A percentile compares a stretch with the other conserved stretches of the same genome.
phyloP scores from a whole-genome alignment of 2,113 vertebrate genomes.

The Euleptes europaea region DNA sequence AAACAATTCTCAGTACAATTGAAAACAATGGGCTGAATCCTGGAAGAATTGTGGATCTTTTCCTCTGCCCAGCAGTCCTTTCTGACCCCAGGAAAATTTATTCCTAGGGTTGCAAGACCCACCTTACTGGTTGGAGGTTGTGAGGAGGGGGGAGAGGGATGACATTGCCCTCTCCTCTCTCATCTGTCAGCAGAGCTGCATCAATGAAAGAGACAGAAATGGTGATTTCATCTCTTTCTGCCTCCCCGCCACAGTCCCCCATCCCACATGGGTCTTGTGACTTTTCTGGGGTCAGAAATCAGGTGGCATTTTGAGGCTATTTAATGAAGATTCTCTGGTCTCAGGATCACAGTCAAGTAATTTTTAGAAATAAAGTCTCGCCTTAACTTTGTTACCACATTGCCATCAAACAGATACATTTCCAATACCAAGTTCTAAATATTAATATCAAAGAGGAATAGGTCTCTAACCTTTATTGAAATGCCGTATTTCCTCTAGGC shows the following conservation, averaged over 20 bases:
- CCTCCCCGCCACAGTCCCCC: too few species aligned
- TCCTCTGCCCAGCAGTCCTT: too few species aligned
- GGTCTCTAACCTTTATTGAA: neutral
- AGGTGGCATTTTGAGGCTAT: neutral
- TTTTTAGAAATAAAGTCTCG: neutral
- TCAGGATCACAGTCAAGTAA: neutral
- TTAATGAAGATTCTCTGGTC: neutral
- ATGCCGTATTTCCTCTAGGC: conserved; percentile 8
- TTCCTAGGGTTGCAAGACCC: too few species aligned
- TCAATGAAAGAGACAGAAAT: too few species aligned
- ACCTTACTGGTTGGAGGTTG: too few species aligned
- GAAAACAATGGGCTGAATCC: neutral
- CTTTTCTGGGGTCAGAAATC: neutral
- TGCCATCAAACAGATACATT: neutral
- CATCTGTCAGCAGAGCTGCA: too few species aligned
- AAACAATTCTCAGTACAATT: conserved; percentile 10
- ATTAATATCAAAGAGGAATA: neutral
- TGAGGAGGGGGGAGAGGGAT: too few species aligned
- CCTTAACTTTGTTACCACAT: neutral
- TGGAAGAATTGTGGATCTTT: too few species aligned
- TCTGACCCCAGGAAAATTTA: too few species aligned
- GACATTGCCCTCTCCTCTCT: too few species aligned
- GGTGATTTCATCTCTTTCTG: too few species aligned
- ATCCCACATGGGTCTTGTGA: neutral
- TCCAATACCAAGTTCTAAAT: neutral